Evolutionary conservation across 1,140 invertebrate genomes (phyloP).

Genomic region (Goniozus legneri): DNA sequence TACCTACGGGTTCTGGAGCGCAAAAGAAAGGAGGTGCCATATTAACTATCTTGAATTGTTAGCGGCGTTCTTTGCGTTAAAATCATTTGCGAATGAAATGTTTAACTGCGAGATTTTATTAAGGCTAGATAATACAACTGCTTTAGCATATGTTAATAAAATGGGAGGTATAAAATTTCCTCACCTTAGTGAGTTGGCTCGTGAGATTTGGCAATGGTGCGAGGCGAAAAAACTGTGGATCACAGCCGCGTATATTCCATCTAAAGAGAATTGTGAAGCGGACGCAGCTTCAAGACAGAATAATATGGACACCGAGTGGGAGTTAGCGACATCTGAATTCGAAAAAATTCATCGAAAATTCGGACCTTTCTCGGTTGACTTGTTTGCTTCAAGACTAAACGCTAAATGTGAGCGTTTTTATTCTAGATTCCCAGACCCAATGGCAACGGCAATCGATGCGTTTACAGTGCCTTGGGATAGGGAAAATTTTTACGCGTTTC

Average conservation of each 20-base stretch:
- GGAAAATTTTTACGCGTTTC: too few species aligned
- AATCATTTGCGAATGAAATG: neutral
- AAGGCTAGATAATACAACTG: neutral
- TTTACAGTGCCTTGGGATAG: too few species aligned
- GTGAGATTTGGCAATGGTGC: neutral
- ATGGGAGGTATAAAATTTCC: neutral
- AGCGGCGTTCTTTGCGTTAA: neutral
- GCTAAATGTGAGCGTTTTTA: too few species aligned
- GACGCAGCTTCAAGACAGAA: too few species aligned
- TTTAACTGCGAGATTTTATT: neutral
- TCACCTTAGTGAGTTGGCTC: neutral
- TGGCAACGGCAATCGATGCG: too few species aligned
- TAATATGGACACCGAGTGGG: too few species aligned
- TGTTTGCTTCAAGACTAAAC: too few species aligned
- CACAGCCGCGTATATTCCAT: neutral
- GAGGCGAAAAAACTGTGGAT: neutral
- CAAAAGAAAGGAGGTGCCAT: neutral
- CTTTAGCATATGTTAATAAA: neutral
- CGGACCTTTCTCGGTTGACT: too few species aligned
- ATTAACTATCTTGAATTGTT: neutral
- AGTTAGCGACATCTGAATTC: too few species aligned
- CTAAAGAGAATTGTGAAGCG: neutral
- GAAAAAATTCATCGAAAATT: too few species aligned
- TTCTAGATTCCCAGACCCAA: too few species aligned
- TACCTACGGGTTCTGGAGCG: neutral